Evolutionary conservation across 92 coral and sea anemone species (phyloP), one percentile per base, ranked within the genome.

Genomic region (Hydrozoanthus gracilis): DNA sequence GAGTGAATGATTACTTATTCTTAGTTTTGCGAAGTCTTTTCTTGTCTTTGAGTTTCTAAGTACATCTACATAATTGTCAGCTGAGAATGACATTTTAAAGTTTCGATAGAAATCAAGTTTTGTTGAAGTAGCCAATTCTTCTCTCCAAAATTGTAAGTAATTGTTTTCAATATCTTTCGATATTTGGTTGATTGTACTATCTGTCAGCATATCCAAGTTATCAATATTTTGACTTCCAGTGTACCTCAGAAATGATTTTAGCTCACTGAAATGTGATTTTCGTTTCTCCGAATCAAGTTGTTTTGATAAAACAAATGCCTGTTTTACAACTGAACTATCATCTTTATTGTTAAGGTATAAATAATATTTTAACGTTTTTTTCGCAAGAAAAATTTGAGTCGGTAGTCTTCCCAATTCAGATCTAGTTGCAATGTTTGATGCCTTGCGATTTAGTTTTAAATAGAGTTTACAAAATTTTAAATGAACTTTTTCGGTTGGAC

Each of bases 391-490:
- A 54, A 54, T 54, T 2, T 54, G 60, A 54, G 60, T 54, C 13
- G 60, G 60, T 54, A 54, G 2, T 54, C 60, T 54, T 2, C 60
- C 60, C 2, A 54, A 66, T 66, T 66, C 71, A 66, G 71, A 66
- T 66, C 71, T 66, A 66, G 71, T 66, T 66, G 71, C 39, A 66
- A 66, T 66, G 39, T 66, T 66, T 66, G 71, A 66, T 66, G 71
- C 71, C 20, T 66, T 66, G 71, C 71, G 71, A 66, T 66, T 66
- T 66, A 66, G 71, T 66, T 66, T 66, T 4, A 20, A 66, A n/a
- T 66, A 15, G 3, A 66, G 35, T 66, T n/a, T 4, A 66, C 35
- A 27, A 27, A 27, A 27, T 27, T 27, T 27, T 27, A 27, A 27
- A 27, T 27, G 35, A 27, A 27, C 35, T 27, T 27, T 27, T 27